Conservation (phyloP, 2,797 vertebrate species). For the Enteromius treurensis region DNA sequence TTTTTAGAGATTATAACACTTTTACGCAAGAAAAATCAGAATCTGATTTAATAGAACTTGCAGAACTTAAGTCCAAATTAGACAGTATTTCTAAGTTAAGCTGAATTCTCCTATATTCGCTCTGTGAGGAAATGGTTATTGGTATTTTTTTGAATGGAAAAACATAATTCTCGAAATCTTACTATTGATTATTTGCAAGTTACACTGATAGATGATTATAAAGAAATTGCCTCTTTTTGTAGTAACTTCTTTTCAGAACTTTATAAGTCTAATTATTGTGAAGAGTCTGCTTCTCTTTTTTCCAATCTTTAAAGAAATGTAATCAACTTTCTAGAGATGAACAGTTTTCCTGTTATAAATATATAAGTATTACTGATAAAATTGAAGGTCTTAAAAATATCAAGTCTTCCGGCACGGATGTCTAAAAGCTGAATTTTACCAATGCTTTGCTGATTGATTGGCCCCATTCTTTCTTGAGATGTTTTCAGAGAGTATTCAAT, state of each 20-base stretch:
- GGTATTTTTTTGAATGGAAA: background rate
- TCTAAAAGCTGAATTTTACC: background rate
- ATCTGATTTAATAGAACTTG: background rate
- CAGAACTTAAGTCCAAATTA: background rate
- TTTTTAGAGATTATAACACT: background rate
- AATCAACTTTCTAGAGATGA: background rate
- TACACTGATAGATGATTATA: background rate
- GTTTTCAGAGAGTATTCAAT: background rate
- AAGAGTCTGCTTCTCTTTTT: background rate
- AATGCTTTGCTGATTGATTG: background rate
- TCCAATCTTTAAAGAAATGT: background rate
- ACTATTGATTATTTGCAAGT: background rate
- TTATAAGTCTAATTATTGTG: background rate
- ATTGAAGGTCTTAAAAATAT: constrained; percentile 12
- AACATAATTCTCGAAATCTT: background rate
- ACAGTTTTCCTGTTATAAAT: background rate
- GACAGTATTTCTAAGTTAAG: background rate
- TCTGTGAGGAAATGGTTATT: background rate
- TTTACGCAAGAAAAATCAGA: no score
- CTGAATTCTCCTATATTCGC: background rate
- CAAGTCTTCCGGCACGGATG: background rate
- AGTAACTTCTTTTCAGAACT: background rate
- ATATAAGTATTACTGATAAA: background rate
- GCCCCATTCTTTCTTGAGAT: constrained; percentile 12
- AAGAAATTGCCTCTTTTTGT: background rate